Base-by-base conservation (phyloP, 2,797 vertebrate species). In the Mus spretus region DNA sequence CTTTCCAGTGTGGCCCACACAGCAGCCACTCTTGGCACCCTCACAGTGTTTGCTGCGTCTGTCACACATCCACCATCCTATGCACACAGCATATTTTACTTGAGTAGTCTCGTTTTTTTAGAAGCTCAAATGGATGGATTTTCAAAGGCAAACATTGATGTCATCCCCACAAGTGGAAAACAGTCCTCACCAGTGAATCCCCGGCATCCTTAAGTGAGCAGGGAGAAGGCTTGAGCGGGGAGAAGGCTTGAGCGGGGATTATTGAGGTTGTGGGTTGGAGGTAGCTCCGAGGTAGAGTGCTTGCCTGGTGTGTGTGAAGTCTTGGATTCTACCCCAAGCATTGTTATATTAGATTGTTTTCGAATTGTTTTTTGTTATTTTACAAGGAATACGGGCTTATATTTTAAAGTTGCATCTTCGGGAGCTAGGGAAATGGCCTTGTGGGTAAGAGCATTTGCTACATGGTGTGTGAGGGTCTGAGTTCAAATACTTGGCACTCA, bases 151-250 rank as follows among this genome's bases (percentile, higher is more conserved):
- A 74, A 44, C 72, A n/a, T 6, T 57, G 83, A 53, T 53, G 19
- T 92, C 22, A 40, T 86, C 67, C 55, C 75, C 37, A 24, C 93
- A 91, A 34, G 44, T 65, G 79, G 50, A 90, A 95, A 84, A 17
- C 9, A 47, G 28, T 0, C 13, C 28, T 61, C 55, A 7, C 28
- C 57, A 50, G 1, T 82, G 85, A 83, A 26, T 83, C 11, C 4
- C 12, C 14, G 44, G 22, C 31, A 26, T 57, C 78, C 14, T 0
- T 34, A 22, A 74, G 81, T n/a, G 72, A 8, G 34, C 44, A 20
- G 57, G 13, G 67, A 84, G 80, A 40, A 79, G 0, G 20, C 17
- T 67, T 8, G 37, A 11, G n/a, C 7, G 34, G 53, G 59, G 28
- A 7, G 80, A 40, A 79, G 0, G 20, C 17, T 67, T 8, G 37